These are phyloP conservation scores for Solea solea DNA, from an alignment of 2,113 vertebrate genomes.

Conservation along the genomic window DNA sequence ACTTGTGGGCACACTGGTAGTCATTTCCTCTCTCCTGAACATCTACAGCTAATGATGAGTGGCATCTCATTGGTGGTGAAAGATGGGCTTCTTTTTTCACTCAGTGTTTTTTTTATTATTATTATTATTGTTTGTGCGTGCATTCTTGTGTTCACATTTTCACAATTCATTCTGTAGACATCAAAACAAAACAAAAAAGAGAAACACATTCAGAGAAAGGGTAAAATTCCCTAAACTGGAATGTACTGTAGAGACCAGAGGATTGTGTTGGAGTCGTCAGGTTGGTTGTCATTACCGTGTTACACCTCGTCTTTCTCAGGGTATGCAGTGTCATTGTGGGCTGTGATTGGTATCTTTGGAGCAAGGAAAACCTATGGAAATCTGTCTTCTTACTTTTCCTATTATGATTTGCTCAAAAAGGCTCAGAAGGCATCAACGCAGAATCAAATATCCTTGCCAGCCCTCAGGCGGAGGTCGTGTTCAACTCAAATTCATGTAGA, in stretches of 20 bases:
- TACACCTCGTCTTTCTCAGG: slow-evolving; percentile 47
- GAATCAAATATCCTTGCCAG: slow-evolving; percentile 66
- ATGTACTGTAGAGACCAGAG: slow-evolving; percentile 84
- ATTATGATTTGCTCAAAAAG: slow-evolving; percentile 38
- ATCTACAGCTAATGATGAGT: slow-evolving; percentile 81
- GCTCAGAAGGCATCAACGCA: slow-evolving; percentile 57
- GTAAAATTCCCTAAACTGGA: slow-evolving; percentile 84
- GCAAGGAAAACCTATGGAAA: slow-evolving; percentile 79
- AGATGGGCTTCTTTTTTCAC: slow-evolving; percentile 60
- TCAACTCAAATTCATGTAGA: slow-evolving; percentile 46
- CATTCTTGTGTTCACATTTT: slow-evolving; percentile 78
- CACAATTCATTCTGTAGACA: slow-evolving; percentile 81
- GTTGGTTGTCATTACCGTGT: slow-evolving; percentile 62
- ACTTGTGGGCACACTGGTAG: slow-evolving; percentile 77
- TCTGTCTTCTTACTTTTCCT: slow-evolving; percentile 19
- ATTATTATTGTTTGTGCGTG: slow-evolving; percentile 64
- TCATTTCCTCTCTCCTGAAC: slow-evolving; percentile 58
- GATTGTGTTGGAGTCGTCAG: slow-evolving; percentile 48
- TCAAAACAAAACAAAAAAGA: slow-evolving; percentile 64
- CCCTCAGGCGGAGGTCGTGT: slow-evolving; percentile 56
- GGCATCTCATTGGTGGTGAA: slow-evolving; percentile 79
- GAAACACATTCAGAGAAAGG: slow-evolving; percentile 83
- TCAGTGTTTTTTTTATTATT: slow-evolving; percentile 29
- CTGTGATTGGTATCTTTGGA: slow-evolving; percentile 57
- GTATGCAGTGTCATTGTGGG: slow-evolving; percentile 34